These are phyloP conservation scores for Nematostella vectensis DNA, from an alignment of 92 coral and sea anemone species.

Conservation along the genomic window DNA sequence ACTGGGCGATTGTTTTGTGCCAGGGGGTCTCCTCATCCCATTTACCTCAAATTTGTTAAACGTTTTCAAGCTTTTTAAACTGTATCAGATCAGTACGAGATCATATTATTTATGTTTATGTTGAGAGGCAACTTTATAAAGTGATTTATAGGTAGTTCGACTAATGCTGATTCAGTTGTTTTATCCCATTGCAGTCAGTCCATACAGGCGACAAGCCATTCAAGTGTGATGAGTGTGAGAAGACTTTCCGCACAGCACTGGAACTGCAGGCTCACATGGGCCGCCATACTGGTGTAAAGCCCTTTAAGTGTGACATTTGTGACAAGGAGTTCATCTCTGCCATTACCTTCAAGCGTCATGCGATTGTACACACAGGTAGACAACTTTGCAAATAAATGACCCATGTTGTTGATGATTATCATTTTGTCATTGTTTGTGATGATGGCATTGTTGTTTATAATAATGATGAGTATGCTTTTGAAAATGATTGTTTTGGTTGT, in stretches of 20 bases:
- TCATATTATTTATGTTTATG: too few species aligned
- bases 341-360: constrained; percentile 92
- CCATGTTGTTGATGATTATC: not conserved
- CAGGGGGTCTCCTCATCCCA: too few species aligned
- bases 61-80: too few species aligned
- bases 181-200: constrained; percentile 50
- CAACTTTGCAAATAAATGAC: not conserved
- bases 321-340: constrained; percentile 93
- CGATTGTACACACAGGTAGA: constrained; percentile 91
- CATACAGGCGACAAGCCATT: constrained; percentile 97
- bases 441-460: too few species aligned
- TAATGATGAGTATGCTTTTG: too few species aligned
- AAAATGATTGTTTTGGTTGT: too few species aligned
- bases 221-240: constrained; percentile 91
- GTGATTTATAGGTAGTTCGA: too few species aligned
- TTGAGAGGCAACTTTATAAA: too few species aligned
- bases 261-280: constrained; percentile 99
- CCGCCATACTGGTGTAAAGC: constrained; percentile 92
- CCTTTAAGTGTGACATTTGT: constrained; percentile 85
- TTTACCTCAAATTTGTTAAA: too few species aligned
- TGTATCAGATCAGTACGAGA: too few species aligned
- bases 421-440: not conserved
- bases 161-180: too few species aligned
- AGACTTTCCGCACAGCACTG: constrained; percentile 89
- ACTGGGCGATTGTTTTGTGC: too few species aligned